These are phyloP conservation scores for Mesaphorura yosii DNA, from an alignment of 1,140 invertebrate genomes.

Conservation along the genomic window DNA sequence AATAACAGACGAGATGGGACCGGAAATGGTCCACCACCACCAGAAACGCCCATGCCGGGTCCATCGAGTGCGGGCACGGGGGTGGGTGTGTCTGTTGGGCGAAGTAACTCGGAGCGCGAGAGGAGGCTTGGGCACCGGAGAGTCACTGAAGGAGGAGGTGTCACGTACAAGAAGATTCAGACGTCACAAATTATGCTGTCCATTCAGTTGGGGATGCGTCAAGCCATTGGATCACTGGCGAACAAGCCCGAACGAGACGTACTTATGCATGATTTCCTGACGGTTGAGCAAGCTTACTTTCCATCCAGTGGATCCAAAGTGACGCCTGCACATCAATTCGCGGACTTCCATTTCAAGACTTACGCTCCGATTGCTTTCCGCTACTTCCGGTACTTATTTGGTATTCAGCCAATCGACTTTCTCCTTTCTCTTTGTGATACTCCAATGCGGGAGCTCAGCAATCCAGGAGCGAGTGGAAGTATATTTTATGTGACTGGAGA, in stretches of 20 bases:
- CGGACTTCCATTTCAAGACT: constrained; percentile 90
- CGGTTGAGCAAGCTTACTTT: constrained; percentile 94
- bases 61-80: constrained; percentile 31
- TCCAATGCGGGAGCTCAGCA: constrained; percentile 83
- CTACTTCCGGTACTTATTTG: constrained; percentile 96
- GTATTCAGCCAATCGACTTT: constrained; percentile 97
- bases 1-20: no score
- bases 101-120: constrained; percentile 58
- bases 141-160: constrained; percentile 86
- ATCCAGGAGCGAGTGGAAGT: constrained; percentile 97
- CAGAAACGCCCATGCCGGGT: constrained; percentile 38
- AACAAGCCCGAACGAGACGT: constrained; percentile 95
- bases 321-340: constrained; percentile 78
- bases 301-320: constrained; percentile 78
- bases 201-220: constrained; percentile 90
- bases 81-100: constrained; percentile 23
- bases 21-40: no score
- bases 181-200: constrained; percentile 96
- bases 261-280: constrained; percentile 97
- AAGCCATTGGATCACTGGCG: constrained; percentile 88
- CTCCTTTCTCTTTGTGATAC: constrained; percentile 95
- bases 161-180: constrained; percentile 97
- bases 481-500: constrained; percentile 98
- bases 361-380: constrained; percentile 98
- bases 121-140: constrained; percentile 88